Base-by-base conservation (phyloP, 2,113 vertebrate genomes). In the Meles meles region DNA sequence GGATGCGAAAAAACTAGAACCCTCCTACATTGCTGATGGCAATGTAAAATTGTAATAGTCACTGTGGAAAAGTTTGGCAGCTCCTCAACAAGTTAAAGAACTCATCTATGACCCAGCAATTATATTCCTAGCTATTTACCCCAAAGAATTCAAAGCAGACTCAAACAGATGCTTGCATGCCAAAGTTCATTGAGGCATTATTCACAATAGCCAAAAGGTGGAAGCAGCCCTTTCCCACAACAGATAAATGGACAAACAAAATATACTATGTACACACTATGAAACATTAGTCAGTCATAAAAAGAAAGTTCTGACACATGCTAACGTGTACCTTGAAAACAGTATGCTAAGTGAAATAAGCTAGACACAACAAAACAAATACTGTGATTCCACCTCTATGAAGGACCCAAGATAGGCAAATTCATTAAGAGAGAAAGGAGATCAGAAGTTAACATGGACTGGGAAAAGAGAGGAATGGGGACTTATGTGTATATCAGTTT, bases 11-110 rank as follows among this genome's bases (percentile, higher is more conserved):
- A 87, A 95, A 88, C 1, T 86, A 21, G 27, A 84, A 93, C 25
- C 34, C n/a, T n/a, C 47, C 21, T 20, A 74, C 10, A 57, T 5
- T 72, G 39, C 37, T 47, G 44, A 11, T 52, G 14, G 61, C 29
- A 90, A 90, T 31, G 23, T 76, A 88, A 94, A 96, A 88, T 42
- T 21, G 39, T 74, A 34, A 61, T 29, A 85, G 80, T 49, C 27
- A 59, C 59, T 79, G 29, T n/a, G 49, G 71, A 89, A 88, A 92
- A 61, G 27, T 61, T 52, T 59, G 27, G 69, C 21, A 13, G 49
- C n/a, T 90, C 21, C 61, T 96, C 47, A 83, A 90, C 34, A 91
- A 74, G 18, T 34, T 93, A 82, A 93, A 79, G 52, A 93, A 79
- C 61, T 71, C 61, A 61, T 83, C 20, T 21, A 72, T 39, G 67